Evolutionary conservation across 2,888 invertebrate species (phyloP), one percentile per base, ranked within the genome.

Genomic region (Plusia festucae): DNA sequence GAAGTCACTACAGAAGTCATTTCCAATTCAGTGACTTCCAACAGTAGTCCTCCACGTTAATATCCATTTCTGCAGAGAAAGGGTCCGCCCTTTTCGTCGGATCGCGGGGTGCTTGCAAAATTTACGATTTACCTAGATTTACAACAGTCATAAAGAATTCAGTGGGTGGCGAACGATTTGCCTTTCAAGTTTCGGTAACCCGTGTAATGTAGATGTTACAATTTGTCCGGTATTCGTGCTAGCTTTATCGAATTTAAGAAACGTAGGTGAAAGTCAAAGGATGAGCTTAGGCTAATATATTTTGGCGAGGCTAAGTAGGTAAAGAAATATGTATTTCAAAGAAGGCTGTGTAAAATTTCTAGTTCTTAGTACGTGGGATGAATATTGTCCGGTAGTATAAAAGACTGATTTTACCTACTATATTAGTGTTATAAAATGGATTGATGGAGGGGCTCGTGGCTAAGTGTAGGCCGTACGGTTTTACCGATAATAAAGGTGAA

Each of bases 121-220:
- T 93, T 93, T 93, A 93, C 91, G 92, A 89, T 89, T 89, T 82
- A 79, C 73, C 86, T 87, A 90, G 91, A 93, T 93, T 93, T 92
- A 93, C 90, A 86, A 79, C 88, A 82, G 83, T 88, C 91, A 91
- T 93, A 92, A 93, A 92, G 90, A 88, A 93, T 93, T 93, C 92
- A 92, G 87, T 76, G 83, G 76, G 69, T 70, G 73, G 81, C 68
- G 79, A 73, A 76, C 80, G 79, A 79, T 83, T 81, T 73, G 82
- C 84, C 84, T 84, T 81, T 78, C 83, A 83, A 85, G 85, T 85
- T 84, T 62, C 44, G 65, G 67, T 52, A 54, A 55, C 22, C 61
- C 40, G 53, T 79, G 73, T 79, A 64, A 65, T 71, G 65, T 64
- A 60, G 68, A 68, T 68, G 67, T 68, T 53, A 64, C 65, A 78